Conservation (phyloP, 2,888 invertebrate genomes). For the Amphimallon solstitiale region DNA sequence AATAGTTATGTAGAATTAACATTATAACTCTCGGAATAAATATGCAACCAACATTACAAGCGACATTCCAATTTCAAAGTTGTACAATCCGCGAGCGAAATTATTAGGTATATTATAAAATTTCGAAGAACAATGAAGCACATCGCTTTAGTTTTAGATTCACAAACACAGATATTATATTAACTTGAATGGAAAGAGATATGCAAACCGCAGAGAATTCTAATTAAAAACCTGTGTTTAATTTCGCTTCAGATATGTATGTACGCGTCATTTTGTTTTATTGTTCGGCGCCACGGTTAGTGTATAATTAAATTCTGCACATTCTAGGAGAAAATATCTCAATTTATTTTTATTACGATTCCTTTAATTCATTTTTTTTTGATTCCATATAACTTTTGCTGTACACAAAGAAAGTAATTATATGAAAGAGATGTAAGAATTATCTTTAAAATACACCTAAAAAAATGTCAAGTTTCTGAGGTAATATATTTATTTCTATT, state of each 20-base stretch:
- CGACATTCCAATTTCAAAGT: no score
- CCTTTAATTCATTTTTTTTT: background rate
- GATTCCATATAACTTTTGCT: no score
- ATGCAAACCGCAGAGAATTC: conserved; percentile 23
- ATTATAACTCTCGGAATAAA: no score
- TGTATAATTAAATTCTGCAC: conserved; percentile 33
- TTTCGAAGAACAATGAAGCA: conserved; percentile 7
- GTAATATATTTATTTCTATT: no score
- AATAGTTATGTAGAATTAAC: no score
- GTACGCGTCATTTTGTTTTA: conserved; percentile 37
- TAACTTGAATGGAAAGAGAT: background rate
- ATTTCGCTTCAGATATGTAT: conserved; percentile 33
- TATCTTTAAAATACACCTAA: no score
- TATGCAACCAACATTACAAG: no score
- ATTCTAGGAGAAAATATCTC: conserved; percentile 34
- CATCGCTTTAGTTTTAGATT: conserved; percentile 6
- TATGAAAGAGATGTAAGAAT: no score
- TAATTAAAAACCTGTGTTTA: conserved; percentile 39
- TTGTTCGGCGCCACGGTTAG: conserved; percentile 26
- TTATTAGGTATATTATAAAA: no score
- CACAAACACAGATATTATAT: background rate
- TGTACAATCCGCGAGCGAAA: no score
- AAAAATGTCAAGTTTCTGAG: no score
- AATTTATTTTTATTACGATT: conserved; percentile 21
- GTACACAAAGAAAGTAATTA: no score